A percentile compares a stretch with the other conserved stretches of the same genome.
Evolutionary conservation across 2,797 vertebrate species (phyloP).

Genomic region (Gila robusta): DNA sequence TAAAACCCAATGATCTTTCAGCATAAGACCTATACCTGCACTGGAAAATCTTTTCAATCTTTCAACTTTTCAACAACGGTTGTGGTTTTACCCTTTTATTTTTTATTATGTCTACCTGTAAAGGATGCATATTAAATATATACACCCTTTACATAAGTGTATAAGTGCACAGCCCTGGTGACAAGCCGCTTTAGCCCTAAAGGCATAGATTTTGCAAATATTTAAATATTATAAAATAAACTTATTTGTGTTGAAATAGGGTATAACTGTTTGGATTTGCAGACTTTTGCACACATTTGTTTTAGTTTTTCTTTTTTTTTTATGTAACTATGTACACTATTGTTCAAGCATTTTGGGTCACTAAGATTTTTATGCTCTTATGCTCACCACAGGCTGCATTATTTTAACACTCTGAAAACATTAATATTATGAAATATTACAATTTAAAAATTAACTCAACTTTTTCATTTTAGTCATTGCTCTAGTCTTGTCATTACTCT

Average conservation of each 20-base stretch:
- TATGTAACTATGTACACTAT: neutral
- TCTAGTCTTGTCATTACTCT: neutral
- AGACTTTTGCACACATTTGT: neutral
- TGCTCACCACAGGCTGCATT: neutral
- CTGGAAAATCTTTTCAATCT: neutral
- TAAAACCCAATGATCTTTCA: neutral
- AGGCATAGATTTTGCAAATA: too few species aligned
- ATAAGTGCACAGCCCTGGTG: too few species aligned
- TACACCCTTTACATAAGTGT: neutral
- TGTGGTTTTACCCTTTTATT: neutral
- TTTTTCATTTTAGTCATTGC: neutral
- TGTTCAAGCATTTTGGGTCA: neutral
- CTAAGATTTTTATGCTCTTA: neutral
- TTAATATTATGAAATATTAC: neutral
- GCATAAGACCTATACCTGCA: neutral
- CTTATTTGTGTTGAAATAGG: neutral
- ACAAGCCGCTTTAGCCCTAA: neutral
- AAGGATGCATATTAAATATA: neutral
- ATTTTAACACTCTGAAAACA: neutral
- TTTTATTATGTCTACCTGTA: neutral
- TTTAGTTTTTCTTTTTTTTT: neutral
- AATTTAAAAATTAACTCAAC: neutral
- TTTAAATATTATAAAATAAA: neutral
- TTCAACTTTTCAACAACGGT: neutral
- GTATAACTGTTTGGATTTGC: neutral